Evolutionary conservation across 2,888 invertebrate genomes (phyloP).

Genomic region (Caenorhabditis zanzibari): DNA sequence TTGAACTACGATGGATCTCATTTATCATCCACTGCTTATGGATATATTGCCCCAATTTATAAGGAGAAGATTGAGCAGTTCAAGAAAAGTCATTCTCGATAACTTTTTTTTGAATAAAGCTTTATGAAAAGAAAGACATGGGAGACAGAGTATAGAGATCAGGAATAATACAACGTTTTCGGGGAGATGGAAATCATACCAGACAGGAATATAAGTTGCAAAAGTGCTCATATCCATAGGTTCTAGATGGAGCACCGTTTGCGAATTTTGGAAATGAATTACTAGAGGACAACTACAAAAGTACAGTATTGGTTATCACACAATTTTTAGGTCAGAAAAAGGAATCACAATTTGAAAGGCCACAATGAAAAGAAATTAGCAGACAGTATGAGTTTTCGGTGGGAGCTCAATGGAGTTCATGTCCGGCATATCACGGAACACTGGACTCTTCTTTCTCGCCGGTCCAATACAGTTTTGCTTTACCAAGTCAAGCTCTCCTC

Average conservation of each 20-base stretch:
- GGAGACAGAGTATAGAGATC: background rate
- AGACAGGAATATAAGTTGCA: too few species aligned
- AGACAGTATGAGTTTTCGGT: slow-evolving; percentile 57
- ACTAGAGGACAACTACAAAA: background rate
- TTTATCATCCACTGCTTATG: background rate
- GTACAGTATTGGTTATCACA: background rate
- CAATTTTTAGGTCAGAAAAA: background rate
- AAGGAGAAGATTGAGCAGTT: slow-evolving; percentile 4
- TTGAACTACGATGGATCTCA: slow-evolving; percentile 20
- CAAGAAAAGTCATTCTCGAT: too few species aligned
- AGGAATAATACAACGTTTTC: background rate
- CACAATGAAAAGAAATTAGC: slow-evolving; percentile 19
- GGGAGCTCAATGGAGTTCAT: slow-evolving; percentile 78
- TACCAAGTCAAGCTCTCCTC: slow-evolving; percentile 93
- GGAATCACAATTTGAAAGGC: background rate
- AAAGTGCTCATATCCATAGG: too few species aligned
- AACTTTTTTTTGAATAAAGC: background rate
- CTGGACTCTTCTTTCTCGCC: too few species aligned
- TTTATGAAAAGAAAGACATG: background rate
- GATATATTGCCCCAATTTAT: background rate
- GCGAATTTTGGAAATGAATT: too few species aligned
- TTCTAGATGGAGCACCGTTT: too few species aligned
- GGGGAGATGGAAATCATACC: too few species aligned
- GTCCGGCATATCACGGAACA: too few species aligned
- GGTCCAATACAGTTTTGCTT: slow-evolving; percentile 85